Evolutionary conservation across 2,888 invertebrate genomes (phyloP), one percentile per base, ranked within the genome.

Genomic region (Synanthedon formicaeformis): DNA sequence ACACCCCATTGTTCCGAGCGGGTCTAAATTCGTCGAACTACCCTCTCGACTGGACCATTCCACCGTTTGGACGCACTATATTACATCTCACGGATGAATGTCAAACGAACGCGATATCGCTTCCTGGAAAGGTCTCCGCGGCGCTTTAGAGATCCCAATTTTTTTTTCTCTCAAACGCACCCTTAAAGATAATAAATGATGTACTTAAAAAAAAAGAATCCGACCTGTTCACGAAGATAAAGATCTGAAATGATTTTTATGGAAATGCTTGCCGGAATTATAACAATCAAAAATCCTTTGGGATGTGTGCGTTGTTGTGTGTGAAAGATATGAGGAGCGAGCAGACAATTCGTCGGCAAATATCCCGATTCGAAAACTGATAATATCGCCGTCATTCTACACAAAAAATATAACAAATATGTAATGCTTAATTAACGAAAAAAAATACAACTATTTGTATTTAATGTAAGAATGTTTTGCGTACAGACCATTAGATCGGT

Each of bases 131-230:
- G 85, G 79, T 69, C 77, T 69, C 71, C 67, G 86, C 86, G 85
- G 85, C 84, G 82, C 86, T 84, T 84, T 84, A 75, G 61, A 77
- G 80, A 73, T 76, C 81, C 75, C 69, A 66, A 58, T 57, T 68
- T 83, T 84, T n/a, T 85, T 84, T 86, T 85, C 79, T 83, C 10
- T 34, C 34, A 34, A 34, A 70, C 40, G 13, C 45, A 48, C 74
- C 73, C 71, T 75, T 76, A 79, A 79, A 84, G 80, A 86, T 86
- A 87, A 86, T 86, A 86, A 87, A 87, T 85, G 85, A 86, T 81
- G 80, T 77, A 72, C 77, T 76, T 74, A 66, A 70, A 79, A 81
- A n/a, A 81, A 85, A 87, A 85, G 73, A 79, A 77, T 78, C 78
- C 81, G 85, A 87, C 86, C 87, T 87, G 86, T 81, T 84, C 82